Conservation (phyloP, 2,113 vertebrate species). For the Kryptolebias marmoratus region DNA sequence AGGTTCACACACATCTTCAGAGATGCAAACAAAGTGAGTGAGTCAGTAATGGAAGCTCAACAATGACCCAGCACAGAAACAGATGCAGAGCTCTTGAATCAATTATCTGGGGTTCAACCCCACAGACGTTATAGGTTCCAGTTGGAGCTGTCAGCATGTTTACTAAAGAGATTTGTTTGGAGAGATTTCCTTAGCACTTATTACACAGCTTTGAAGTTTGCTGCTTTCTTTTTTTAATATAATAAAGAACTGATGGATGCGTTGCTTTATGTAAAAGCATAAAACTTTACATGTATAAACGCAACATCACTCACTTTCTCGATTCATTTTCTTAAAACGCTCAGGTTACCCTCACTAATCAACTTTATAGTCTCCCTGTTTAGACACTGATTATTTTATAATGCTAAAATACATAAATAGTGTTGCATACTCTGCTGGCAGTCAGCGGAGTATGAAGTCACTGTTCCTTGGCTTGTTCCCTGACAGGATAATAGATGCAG, state of each 20-base stretch:
- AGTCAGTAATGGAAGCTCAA: slow-evolving; percentile 26
- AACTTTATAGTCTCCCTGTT: neutral
- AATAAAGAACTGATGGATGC: slow-evolving; percentile 9
- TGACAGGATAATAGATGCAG: slow-evolving; percentile 64
- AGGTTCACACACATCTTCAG: slow-evolving; percentile 8
- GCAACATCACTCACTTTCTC: slow-evolving; percentile 17
- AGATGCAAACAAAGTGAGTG: slow-evolving; percentile 15
- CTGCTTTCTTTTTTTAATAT: slow-evolving; percentile 17
- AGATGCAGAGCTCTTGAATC: neutral
- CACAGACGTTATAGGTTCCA: slow-evolving; percentile 29
- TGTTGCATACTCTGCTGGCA: slow-evolving; percentile 10
- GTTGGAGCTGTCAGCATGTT: slow-evolving; percentile 17
- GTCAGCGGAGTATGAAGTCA: slow-evolving; percentile 61
- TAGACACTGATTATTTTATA: slow-evolving; percentile 22
- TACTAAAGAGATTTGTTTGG: neutral
- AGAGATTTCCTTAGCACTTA: slow-evolving; percentile 10
- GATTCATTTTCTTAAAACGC: slow-evolving; percentile 22
- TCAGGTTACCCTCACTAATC: slow-evolving; percentile 22
- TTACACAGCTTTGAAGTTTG: slow-evolving; percentile 30
- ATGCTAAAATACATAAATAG: slow-evolving; percentile 37
- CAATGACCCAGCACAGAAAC: slow-evolving; percentile 21
- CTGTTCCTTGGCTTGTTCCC: slow-evolving; percentile 11
- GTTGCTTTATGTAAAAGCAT: slow-evolving; percentile 10
- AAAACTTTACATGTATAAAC: neutral
- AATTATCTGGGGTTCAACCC: slow-evolving; percentile 30